phyloP scores from a whole-genome alignment of 2,888 invertebrate genomes.

The Lapara coniferarum region DNA sequence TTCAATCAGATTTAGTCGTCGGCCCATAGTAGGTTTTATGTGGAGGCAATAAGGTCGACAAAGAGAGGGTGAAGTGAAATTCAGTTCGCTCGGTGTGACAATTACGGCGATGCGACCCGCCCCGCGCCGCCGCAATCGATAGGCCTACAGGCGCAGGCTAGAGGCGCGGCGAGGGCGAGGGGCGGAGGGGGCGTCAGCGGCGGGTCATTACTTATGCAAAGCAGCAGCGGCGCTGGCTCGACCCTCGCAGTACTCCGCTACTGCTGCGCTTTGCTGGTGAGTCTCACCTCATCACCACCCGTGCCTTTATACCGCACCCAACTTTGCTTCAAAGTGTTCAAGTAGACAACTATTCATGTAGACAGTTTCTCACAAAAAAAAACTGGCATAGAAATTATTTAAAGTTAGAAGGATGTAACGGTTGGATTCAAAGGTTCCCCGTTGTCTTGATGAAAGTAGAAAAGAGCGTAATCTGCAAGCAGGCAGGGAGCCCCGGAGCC shows the following conservation, averaged over 20 bases:
- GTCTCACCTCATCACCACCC: neutral
- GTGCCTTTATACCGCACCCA: no score
- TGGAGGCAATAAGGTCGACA: conserved; percentile 73
- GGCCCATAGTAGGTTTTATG: conserved; percentile 65
- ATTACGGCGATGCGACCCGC: conserved; percentile 82
- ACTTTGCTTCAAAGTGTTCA: neutral
- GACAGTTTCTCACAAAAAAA: conserved; percentile 38
- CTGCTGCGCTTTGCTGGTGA: conserved; percentile 1
- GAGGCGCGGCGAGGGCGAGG: conserved; percentile 44
- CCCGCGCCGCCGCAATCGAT: conserved; percentile 88
- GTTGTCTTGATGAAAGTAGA: conserved; percentile 22
- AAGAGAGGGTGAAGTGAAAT: conserved; percentile 67
- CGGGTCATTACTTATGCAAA: conserved; percentile 81
- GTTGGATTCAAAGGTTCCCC: conserved; percentile 55
- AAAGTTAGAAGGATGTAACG: conserved; percentile 44
- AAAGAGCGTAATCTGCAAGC: conserved; percentile 58
- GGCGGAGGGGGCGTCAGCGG: conserved; percentile 55
- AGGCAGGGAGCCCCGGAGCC: conserved; percentile 60
- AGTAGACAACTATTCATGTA: conserved; percentile 1
- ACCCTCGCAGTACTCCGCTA: neutral
- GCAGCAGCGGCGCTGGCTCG: conserved; percentile 60
- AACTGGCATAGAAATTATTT: conserved; percentile 44
- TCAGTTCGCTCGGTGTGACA: conserved; percentile 80
- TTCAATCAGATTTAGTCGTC: conserved; percentile 64
- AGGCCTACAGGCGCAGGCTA: conserved; percentile 86